Conservation (phyloP, 2,888 invertebrate species). For the Eumerus sabulonum region DNA sequence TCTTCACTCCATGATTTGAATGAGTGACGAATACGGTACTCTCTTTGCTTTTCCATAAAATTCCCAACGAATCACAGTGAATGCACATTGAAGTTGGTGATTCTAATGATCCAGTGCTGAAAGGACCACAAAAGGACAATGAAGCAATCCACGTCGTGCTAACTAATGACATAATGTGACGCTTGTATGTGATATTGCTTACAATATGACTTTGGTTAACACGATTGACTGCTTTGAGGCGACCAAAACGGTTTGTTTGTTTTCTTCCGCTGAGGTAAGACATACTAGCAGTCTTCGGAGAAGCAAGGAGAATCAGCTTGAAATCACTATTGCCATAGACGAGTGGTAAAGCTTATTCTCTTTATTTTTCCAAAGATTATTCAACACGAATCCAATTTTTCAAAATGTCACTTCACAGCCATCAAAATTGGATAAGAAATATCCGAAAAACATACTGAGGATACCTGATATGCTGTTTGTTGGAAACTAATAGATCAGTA, state of each 20-base stretch:
- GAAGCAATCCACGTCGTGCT: not conserved
- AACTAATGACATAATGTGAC: slow-evolving; percentile 9
- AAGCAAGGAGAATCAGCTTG: slow-evolving; percentile 26
- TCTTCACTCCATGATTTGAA: slow-evolving; percentile 16
- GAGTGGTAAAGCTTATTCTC: slow-evolving; percentile 27
- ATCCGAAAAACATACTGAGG: slow-evolving; percentile 4
- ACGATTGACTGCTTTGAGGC: not conserved
- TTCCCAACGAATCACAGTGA: slow-evolving; percentile 3
- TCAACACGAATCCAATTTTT: not conserved
- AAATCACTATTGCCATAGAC: slow-evolving; percentile 2
- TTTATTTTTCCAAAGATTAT: slow-evolving; percentile 14
- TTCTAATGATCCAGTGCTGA: no score
- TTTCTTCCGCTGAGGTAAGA: no score
- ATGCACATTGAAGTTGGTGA: no score
- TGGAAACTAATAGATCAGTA: slow-evolving; percentile 5
- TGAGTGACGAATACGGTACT: slow-evolving; percentile 28
- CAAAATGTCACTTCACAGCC: no score
- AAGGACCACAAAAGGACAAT: no score
- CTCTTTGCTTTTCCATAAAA: slow-evolving; percentile 24
- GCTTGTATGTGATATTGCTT: slow-evolving; percentile 16
- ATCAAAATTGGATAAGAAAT: not conserved
- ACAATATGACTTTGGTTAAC: slow-evolving; percentile 26
- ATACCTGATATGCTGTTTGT: slow-evolving; percentile 16
- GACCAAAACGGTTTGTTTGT: no score
- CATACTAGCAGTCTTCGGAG: slow-evolving; percentile 1